phyloP scores from a whole-genome alignment of 1,140 invertebrate genomes.

The Drosophila willistoni region DNA sequence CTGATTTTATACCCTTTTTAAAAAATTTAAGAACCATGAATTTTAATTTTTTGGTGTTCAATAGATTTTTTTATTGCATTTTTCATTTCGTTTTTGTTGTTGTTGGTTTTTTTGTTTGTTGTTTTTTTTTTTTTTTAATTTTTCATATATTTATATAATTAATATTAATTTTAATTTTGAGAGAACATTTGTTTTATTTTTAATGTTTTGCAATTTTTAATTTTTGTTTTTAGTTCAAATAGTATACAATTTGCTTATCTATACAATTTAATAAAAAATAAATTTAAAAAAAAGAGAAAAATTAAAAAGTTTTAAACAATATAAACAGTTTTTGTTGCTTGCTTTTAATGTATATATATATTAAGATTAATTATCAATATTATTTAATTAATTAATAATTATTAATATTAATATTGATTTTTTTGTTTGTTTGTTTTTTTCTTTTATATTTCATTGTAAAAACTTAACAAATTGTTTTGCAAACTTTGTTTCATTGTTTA shows the following conservation, averaged over 20 bases:
- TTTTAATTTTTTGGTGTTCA: slow-evolving; percentile 64
- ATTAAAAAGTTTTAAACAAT: slow-evolving; percentile 36
- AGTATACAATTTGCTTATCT: slow-evolving; percentile 79
- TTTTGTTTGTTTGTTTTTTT: slow-evolving; percentile 10
- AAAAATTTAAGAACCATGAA: background rate
- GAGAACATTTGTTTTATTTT: slow-evolving; percentile 51
- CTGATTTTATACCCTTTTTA: background rate
- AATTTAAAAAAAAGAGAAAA: slow-evolving; percentile 57
- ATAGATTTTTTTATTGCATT: slow-evolving; percentile 78
- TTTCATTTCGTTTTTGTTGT: slow-evolving; percentile 58
- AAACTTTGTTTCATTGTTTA: slow-evolving; percentile 66
- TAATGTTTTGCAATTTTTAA: slow-evolving; percentile 19
- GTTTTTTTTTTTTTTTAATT: slow-evolving; percentile 32
- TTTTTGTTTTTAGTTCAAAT: slow-evolving; percentile 64
- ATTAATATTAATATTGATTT: slow-evolving; percentile 21
- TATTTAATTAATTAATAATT: slow-evolving; percentile 49
- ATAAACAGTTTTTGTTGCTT: slow-evolving; percentile 52
- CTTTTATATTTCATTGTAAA: slow-evolving; percentile 62
- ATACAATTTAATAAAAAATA: slow-evolving; percentile 73
- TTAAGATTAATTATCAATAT: slow-evolving; percentile 57
- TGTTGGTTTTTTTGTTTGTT: slow-evolving; percentile 49
- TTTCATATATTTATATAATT: slow-evolving; percentile 65
- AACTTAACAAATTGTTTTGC: slow-evolving; percentile 77
- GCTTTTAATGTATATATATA: slow-evolving; percentile 47
- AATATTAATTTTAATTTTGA: slow-evolving; percentile 72